Percentiles rank a stretch among this genome's conserved stretches.
These are phyloP conservation scores for Dryoscopus gambensis DNA, from an alignment of 2,113 vertebrate genomes.

Conservation along the genomic window DNA sequence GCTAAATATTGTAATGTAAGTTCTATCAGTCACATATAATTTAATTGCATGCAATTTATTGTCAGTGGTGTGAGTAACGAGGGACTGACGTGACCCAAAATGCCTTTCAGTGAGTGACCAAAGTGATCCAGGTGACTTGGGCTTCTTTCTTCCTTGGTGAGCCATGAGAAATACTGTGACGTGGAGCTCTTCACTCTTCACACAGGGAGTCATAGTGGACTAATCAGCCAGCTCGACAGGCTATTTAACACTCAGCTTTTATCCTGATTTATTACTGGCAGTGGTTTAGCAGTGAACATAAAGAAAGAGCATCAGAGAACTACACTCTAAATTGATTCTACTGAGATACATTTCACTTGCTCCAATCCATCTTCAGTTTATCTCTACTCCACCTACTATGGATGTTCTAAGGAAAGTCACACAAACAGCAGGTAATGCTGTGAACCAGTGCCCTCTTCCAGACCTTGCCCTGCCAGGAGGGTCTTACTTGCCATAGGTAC, in stretches of 20 bases:
- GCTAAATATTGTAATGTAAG: background rate
- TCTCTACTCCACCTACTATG: background rate
- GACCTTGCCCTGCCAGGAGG: background rate
- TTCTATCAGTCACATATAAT: background rate
- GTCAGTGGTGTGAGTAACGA: background rate
- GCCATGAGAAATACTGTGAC: background rate
- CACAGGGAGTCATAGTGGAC: background rate
- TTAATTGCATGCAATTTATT: background rate
- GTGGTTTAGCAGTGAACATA: background rate
- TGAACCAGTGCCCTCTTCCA: background rate
- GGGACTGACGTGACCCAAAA: background rate
- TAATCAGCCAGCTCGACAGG: background rate
- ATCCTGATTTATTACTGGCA: background rate
- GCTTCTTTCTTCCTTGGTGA: background rate
- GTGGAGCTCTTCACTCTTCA: background rate
- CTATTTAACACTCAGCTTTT: background rate
- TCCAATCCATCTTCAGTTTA: background rate
- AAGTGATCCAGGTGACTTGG: background rate
- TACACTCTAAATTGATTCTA: background rate
- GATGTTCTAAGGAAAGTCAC: background rate
- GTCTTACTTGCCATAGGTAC: background rate
- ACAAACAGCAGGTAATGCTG: background rate
- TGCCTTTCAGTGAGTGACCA: background rate
- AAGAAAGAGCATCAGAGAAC: background rate
- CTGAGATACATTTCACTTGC: background rate